Percentiles rank a stretch among this genome's conserved stretches.
Evolutionary conservation across 2,797 vertebrate genomes (phyloP).

Genomic region (Macropodus opercularis): DNA sequence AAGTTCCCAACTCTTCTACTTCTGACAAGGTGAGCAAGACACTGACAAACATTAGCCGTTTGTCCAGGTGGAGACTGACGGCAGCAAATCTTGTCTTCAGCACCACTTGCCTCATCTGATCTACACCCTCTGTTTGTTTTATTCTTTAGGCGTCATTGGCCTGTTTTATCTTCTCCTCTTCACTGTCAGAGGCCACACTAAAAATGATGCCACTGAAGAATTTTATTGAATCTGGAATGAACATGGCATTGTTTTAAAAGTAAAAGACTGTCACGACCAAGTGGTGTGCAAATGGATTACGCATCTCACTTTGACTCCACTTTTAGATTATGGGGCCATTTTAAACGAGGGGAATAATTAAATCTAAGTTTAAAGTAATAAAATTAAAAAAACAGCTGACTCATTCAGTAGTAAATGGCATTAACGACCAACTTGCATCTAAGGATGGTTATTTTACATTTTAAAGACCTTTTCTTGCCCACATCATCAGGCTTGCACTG

Average conservation of each 20-base stretch:
- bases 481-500: slow-evolving; percentile 54
- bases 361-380: slow-evolving; percentile 63
- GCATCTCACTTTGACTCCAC: slow-evolving; percentile 32
- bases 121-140: not conserved
- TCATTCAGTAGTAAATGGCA: slow-evolving; percentile 46
- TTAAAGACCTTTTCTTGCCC: slow-evolving; percentile 62
- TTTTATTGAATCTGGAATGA: slow-evolving; percentile 34
- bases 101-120: slow-evolving; percentile 11
- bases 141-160: not conserved
- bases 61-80: slow-evolving; percentile 33
- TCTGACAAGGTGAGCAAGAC: slow-evolving; percentile 26
- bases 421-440: slow-evolving; percentile 63
- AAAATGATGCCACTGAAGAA: not conserved
- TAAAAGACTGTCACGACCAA: slow-evolving; percentile 29
- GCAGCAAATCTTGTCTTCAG: slow-evolving; percentile 26
- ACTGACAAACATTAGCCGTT: slow-evolving; percentile 14
- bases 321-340: slow-evolving; percentile 43
- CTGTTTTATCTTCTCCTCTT: not conserved
- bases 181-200: not conserved
- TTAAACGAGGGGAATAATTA: slow-evolving; percentile 61
- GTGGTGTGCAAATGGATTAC: slow-evolving; percentile 31
- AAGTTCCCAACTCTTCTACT: slow-evolving; percentile 23
- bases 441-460: slow-evolving; percentile 64
- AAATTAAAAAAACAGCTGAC: slow-evolving; percentile 71
- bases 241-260: slow-evolving; percentile 10